Evolutionary conservation across 2,888 invertebrate genomes (phyloP), one percentile per base, ranked within the genome.

Genomic region (Aleiodes leptofemur): DNA sequence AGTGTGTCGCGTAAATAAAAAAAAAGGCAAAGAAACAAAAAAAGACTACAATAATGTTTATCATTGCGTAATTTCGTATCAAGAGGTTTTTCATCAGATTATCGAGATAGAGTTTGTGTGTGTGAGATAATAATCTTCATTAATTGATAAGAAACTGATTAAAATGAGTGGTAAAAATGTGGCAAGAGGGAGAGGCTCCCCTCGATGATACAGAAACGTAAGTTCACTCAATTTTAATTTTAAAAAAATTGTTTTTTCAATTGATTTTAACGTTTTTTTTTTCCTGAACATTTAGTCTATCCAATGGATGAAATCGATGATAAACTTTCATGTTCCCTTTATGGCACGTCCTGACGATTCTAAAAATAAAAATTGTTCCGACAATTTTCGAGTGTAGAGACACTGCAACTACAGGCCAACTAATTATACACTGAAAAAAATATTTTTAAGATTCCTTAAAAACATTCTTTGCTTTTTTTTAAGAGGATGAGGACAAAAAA

Each of bases 131-230:
- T 23, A 23, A 23, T 23, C 23, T 23, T 23, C 23, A 23, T 43
- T 64, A 43, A 64, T 64, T 48, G 43, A 64, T 64, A 23, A 64
- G 23, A 23, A 16, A 64, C 48, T 64, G 64, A 64, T 64, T 80
- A 82, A 81, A 77, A 83, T 83, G 82, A 82, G 78, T 82, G 79
- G 82, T 74, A 80, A 84, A 83, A 85, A 88, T 89, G 88, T 86
- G 87, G 86, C 86, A 86, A 81, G 86, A 86, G 82, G 87, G 85
- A 83, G 87, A 87, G 86, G 82, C 84, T 82, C 84, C 83, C 72
- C 87, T 82, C 81, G 87, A 85, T 80, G 82, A 82, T 82, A 81
- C 80, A 78, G 85, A 86, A 80, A 80, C 81, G 88, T 87, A 81
- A 87, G 87, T 87, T 51, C 8, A 43, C 7, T 43, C 53, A 51